Conservation (phyloP, 2,888 invertebrate genomes). For the Acleris sparsana region DNA sequence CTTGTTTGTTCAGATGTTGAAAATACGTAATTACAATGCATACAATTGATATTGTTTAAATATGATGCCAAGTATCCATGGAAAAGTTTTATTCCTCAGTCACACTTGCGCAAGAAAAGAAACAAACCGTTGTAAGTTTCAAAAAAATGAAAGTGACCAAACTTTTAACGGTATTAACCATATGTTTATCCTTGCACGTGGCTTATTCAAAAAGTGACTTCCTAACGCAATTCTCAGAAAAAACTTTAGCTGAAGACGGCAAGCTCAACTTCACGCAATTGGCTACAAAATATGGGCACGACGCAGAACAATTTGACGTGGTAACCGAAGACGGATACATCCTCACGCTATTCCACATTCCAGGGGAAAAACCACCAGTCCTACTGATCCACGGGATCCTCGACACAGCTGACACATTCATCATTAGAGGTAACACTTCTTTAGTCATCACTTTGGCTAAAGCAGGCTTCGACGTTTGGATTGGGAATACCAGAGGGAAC, state of each 20-base stretch:
- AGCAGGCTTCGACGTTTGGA: slow-evolving; percentile 81
- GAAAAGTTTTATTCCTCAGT: too few species aligned
- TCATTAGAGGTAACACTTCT: slow-evolving; percentile 57
- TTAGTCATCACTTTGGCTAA: slow-evolving; percentile 70
- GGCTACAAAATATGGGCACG: slow-evolving; percentile 18
- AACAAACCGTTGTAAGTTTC: too few species aligned
- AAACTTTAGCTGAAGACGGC: slow-evolving; percentile 9
- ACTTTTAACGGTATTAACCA: too few species aligned
- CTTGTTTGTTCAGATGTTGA: too few species aligned
- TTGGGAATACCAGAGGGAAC: slow-evolving; percentile 83
- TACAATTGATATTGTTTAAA: too few species aligned
- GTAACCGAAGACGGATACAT: slow-evolving; percentile 49
- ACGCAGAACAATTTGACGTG: slow-evolving; percentile 13
- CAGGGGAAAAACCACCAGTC: slow-evolving; percentile 51
- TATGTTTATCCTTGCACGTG: too few species aligned
- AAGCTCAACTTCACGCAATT: slow-evolving; percentile 16
- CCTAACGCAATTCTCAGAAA: neutral
- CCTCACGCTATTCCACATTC: slow-evolving; percentile 46
- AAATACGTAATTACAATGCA: too few species aligned
- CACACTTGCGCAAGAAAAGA: too few species aligned
- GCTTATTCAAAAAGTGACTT: too few species aligned
- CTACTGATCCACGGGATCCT: slow-evolving; percentile 62
- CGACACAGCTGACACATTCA: slow-evolving; percentile 63
- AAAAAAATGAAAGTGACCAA: too few species aligned
- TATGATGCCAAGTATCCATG: too few species aligned